Percentiles rank a stretch among this genome's conserved stretches.
Conservation (phyloP, 2,797 vertebrate species). For the Lepilemur ruficaudatus region DNA sequence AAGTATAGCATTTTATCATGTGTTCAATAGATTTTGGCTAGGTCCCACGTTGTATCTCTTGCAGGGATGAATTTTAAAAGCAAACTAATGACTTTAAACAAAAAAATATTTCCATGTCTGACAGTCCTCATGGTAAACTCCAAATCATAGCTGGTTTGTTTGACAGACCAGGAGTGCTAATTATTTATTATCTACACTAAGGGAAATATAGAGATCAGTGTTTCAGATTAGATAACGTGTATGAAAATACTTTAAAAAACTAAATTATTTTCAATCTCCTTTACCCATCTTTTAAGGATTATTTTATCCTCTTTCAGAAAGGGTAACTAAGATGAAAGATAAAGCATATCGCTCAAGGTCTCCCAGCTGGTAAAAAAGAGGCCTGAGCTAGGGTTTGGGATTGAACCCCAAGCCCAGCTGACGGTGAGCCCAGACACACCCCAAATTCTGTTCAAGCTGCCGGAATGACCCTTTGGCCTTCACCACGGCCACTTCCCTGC, state of each 20-base stretch:
- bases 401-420: background rate
- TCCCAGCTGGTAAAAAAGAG: background rate
- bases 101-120: background rate
- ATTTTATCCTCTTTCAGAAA: background rate
- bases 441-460: background rate
- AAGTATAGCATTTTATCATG: background rate
- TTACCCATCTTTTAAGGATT: background rate
- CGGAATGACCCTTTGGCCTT: background rate
- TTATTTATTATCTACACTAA: background rate
- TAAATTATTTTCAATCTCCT: background rate
- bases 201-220: background rate
- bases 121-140: background rate
- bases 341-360: background rate
- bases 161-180: background rate
- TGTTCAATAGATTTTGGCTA: background rate
- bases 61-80: background rate
- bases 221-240: background rate
- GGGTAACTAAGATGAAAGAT: background rate
- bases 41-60: background rate
- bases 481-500: background rate
- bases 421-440: background rate
- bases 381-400: background rate
- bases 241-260: slow-evolving; percentile 17
- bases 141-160: background rate
- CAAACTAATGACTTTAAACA: background rate